Evolutionary conservation across 2,888 invertebrate species (phyloP).

Genomic region (Entomobrya multifasciata): DNA sequence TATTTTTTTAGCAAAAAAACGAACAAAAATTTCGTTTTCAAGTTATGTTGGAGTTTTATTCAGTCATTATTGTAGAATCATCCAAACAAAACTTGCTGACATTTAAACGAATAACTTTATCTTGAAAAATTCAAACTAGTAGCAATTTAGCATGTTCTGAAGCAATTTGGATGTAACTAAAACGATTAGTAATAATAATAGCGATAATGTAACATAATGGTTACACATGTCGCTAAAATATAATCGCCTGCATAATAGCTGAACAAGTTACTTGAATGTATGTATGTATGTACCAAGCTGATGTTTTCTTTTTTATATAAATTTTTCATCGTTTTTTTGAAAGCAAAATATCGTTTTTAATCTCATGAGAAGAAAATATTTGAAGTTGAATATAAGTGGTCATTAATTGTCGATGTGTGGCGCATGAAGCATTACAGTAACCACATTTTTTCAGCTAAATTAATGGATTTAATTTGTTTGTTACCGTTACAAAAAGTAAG

Average conservation of each 20-base stretch:
- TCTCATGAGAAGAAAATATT: constrained; percentile 21
- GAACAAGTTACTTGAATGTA: too few species aligned
- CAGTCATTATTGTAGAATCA: neutral
- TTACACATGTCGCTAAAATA: constrained; percentile 45
- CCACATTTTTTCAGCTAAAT: constrained; percentile 45
- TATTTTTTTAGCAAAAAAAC: too few species aligned
- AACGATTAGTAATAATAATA: constrained; percentile 22
- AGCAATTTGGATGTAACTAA: constrained; percentile 21
- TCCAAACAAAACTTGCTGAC: neutral
- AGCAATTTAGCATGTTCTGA: constrained; percentile 8
- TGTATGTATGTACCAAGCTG: neutral
- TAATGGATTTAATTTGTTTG: constrained; percentile 42
- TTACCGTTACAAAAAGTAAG: constrained; percentile 8
- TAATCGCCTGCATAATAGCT: constrained; percentile 3
- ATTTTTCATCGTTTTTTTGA: constrained; percentile 25
- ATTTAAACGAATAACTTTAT: too few species aligned
- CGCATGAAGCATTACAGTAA: constrained; percentile 22
- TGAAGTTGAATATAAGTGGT: constrained; percentile 14
- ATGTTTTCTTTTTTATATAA: constrained; percentile 7
- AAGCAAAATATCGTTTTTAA: constrained; percentile 8
- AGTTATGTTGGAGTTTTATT: neutral
- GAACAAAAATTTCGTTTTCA: neutral
- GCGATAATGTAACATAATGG: constrained; percentile 10
- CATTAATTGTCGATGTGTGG: neutral
- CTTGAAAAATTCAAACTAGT: neutral